These are phyloP conservation scores for Zingel zingel DNA, from an alignment of 2,113 vertebrate species.

Conservation along the genomic window DNA sequence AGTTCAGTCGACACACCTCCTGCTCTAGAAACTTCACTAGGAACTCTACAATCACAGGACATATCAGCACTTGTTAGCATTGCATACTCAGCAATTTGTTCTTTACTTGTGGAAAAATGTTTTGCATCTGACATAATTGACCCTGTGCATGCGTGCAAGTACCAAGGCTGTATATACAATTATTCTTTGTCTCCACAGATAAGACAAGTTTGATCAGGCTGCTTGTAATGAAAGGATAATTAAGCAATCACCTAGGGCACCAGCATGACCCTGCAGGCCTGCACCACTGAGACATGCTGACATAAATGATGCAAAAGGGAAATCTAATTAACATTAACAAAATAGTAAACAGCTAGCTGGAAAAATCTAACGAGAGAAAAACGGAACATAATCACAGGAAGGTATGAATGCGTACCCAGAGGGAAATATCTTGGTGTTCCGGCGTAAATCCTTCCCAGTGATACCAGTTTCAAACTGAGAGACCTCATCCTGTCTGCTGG, in stretches of 20 bases:
- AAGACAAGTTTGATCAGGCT: constrained; percentile 61
- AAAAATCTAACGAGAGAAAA: constrained; percentile 40
- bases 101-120: background rate
- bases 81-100: constrained; percentile 10
- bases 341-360: constrained; percentile 35
- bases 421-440: constrained; percentile 98
- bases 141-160: background rate
- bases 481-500: constrained; percentile 92
- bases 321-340: constrained; percentile 50
- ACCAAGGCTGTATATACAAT: constrained; percentile 5
- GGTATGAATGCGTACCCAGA: constrained; percentile 84
- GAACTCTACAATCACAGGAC: constrained; percentile 86
- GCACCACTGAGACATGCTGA: constrained; percentile 40
- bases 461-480: constrained; percentile 92
- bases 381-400: constrained; percentile 35
- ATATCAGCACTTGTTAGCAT: background rate
- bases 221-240: constrained; percentile 51
- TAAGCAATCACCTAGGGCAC: constrained; percentile 35
- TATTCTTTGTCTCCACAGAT: constrained; percentile 31
- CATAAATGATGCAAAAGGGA: constrained; percentile 55
- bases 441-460: constrained; percentile 94
- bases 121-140: background rate
- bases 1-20: constrained; percentile 92
- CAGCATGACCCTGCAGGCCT: constrained; percentile 37
- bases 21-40: constrained; percentile 95